Conservation (phyloP, 2,797 vertebrate species). For the Saguinus oedipus region DNA sequence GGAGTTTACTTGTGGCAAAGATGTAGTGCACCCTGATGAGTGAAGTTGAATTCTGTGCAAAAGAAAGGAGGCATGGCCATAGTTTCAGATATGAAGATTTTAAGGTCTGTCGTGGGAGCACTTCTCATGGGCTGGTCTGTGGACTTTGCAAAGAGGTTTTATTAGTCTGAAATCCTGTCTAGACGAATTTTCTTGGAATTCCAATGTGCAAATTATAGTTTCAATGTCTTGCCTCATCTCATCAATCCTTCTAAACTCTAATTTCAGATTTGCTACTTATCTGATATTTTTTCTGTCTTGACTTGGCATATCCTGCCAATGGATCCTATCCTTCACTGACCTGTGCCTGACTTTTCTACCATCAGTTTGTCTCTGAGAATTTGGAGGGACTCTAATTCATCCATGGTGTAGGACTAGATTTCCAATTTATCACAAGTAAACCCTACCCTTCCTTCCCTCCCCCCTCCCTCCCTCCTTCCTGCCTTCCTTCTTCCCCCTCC, state of each 20-base stretch:
- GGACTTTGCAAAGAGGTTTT: background rate
- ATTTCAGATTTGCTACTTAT: background rate
- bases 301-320: background rate
- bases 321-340: background rate
- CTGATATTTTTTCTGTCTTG: background rate
- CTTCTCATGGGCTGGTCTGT: background rate
- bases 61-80: background rate
- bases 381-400: background rate
- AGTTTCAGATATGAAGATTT: background rate
- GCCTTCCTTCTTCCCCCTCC: too few species aligned
- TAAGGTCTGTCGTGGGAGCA: too few species aligned
- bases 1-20: background rate
- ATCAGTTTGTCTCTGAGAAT: background rate
- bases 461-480: accelerated
- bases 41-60: background rate
- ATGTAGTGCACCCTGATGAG: background rate
- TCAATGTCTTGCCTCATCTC: background rate
- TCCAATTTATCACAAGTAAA: background rate
- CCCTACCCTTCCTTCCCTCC: background rate
- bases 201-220: background rate
- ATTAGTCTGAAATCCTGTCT: background rate
- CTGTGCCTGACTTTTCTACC: background rate
- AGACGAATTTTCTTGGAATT: background rate
- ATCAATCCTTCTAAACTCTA: background rate
- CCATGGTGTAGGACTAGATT: background rate